Percentiles rank a stretch among this genome's conserved stretches.
Conservation (phyloP, 2,888 invertebrate genomes). For the Trileptium ribeirensis region DNA sequence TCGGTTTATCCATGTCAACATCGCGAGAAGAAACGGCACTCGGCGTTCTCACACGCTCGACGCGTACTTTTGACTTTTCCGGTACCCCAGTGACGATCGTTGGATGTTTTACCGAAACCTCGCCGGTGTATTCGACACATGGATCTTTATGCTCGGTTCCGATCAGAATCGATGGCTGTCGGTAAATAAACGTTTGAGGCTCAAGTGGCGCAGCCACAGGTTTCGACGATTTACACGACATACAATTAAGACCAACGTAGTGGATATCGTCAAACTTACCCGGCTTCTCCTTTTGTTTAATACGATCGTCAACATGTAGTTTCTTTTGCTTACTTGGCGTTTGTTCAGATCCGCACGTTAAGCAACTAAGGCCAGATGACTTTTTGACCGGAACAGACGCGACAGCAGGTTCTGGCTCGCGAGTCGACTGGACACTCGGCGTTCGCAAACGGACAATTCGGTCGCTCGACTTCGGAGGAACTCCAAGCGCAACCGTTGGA, state of each 20-base stretch:
- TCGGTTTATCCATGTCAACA: background rate
- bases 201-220: background rate
- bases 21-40: background rate
- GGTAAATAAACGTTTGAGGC: background rate
- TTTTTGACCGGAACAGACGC: background rate
- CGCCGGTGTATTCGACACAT: background rate
- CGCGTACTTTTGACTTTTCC: background rate
- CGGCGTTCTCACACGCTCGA: background rate
- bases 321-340: too few relatives aligned
- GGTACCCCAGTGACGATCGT: background rate
- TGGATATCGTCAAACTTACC: background rate
- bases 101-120: background rate
- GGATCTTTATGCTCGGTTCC: background rate
- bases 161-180: background rate
- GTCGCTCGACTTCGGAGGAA: background rate
- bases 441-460: background rate
- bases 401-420: background rate
- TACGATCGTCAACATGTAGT: too few relatives aligned
- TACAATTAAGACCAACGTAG: background rate
- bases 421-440: background rate
- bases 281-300: too few relatives aligned
- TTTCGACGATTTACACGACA: background rate
- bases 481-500: background rate
- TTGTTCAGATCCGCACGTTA: background rate
- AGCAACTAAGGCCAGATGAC: background rate